Percentiles rank a stretch among this genome's conserved stretches.
Conservation (phyloP, 2,113 vertebrate species). For the Edolisoma coerulescens region DNA sequence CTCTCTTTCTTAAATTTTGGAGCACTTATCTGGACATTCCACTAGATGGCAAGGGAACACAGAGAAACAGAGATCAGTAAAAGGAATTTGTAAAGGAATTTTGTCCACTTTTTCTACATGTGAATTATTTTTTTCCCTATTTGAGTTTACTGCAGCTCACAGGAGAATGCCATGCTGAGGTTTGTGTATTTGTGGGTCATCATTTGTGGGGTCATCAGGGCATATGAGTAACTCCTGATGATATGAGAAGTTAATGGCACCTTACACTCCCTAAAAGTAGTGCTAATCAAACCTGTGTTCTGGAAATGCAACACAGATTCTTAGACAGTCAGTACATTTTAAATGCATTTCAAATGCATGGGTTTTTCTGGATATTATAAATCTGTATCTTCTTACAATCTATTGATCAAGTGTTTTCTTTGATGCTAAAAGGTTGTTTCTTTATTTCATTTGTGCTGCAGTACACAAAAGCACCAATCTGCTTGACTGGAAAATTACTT, state of each 20-base stretch:
- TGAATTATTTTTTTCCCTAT: not conserved
- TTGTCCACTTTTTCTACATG: not conserved
- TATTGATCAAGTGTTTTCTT: not conserved
- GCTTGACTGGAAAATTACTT: not conserved
- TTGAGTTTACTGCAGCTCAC: not conserved
- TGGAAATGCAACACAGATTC: not conserved
- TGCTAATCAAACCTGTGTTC: not conserved
- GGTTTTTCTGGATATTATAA: not conserved
- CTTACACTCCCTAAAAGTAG: not conserved
- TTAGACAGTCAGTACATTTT: not conserved
- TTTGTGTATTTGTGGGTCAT: not conserved
- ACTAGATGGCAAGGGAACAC: slow-evolving; percentile 22
- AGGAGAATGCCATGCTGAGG: not conserved
- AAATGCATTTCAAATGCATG: not conserved
- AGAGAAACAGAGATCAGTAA: not conserved
- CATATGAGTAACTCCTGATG: not conserved
- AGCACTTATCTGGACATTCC: not conserved
- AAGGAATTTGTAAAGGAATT: not conserved
- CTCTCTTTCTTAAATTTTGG: not conserved
- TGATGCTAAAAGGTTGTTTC: not conserved
- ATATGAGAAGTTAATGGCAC: not conserved
- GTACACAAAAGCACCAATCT: not conserved
- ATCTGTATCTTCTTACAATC: not conserved
- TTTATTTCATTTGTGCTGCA: not conserved
- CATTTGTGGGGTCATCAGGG: not conserved